These are phyloP conservation scores for Sclerurus mexicanus DNA, from an alignment of 2,113 vertebrate species.

Conservation along the genomic window DNA sequence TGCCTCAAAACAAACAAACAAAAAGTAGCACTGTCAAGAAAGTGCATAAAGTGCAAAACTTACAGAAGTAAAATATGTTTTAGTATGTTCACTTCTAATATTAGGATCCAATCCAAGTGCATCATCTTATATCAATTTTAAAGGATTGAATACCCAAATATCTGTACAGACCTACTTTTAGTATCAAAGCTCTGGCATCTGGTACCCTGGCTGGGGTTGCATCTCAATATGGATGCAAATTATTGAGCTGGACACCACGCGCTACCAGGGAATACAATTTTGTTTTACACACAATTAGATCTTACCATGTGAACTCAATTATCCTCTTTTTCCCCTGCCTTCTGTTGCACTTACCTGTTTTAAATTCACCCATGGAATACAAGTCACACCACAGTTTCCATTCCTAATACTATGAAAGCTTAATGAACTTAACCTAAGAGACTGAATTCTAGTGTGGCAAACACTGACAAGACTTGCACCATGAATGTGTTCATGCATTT, in stretches of 20 bases:
- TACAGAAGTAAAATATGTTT: background rate
- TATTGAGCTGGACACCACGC: background rate
- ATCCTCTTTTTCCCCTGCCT: background rate
- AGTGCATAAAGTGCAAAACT: background rate
- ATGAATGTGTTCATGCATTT: background rate
- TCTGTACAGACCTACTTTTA: background rate
- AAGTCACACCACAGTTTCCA: background rate
- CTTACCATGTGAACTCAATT: background rate
- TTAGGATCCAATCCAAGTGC: background rate
- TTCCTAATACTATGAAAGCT: background rate
- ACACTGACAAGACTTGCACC: background rate
- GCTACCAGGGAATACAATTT: background rate
- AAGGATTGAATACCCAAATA: background rate
- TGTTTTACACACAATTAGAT: background rate
- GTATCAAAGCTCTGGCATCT: background rate
- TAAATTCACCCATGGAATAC: background rate
- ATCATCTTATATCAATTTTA: background rate
- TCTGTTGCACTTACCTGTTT: constrained; percentile 27
- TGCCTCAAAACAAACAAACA: background rate
- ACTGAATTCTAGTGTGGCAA: background rate
- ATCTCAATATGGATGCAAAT: background rate
- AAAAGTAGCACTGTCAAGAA: background rate
- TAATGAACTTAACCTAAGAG: background rate
- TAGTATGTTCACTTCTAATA: background rate
- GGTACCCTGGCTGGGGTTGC: background rate